Evolutionary conservation across 2,797 vertebrate genomes (phyloP).

Genomic region (Hapalemur alaotrensis): DNA sequence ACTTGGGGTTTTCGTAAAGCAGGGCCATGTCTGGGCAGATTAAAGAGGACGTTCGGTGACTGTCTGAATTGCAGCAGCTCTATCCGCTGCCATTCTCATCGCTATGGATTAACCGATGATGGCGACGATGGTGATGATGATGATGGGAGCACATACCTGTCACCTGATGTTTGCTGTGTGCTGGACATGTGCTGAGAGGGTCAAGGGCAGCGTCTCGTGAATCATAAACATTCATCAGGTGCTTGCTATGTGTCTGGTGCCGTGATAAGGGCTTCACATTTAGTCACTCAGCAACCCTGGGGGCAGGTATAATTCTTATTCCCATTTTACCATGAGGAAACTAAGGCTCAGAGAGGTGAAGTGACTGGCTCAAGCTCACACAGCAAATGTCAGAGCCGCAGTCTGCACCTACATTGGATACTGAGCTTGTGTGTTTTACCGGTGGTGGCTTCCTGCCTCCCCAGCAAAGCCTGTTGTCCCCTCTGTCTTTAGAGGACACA

Average conservation of each 20-base stretch:
- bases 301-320: background rate
- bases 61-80: background rate
- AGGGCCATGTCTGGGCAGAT: background rate
- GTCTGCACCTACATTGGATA: background rate
- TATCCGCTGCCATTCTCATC: background rate
- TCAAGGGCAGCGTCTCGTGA: background rate
- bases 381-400: background rate
- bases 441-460: background rate
- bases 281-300: background rate
- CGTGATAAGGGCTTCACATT: background rate
- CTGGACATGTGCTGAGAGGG: background rate
- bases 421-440: background rate
- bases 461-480: background rate
- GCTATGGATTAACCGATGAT: rapidly evolving
- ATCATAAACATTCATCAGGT: background rate
- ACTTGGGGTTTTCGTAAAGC: background rate
- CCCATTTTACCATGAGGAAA: background rate
- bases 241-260: background rate
- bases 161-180: background rate
- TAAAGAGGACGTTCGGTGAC: background rate
- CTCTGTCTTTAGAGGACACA: background rate
- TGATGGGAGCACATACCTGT: background rate
- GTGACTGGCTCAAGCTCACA: background rate
- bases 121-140: too few species aligned
- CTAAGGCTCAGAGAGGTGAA: background rate